phyloP scores from a whole-genome alignment of 2,113 vertebrate genomes.

The Caloenas nicobarica region DNA sequence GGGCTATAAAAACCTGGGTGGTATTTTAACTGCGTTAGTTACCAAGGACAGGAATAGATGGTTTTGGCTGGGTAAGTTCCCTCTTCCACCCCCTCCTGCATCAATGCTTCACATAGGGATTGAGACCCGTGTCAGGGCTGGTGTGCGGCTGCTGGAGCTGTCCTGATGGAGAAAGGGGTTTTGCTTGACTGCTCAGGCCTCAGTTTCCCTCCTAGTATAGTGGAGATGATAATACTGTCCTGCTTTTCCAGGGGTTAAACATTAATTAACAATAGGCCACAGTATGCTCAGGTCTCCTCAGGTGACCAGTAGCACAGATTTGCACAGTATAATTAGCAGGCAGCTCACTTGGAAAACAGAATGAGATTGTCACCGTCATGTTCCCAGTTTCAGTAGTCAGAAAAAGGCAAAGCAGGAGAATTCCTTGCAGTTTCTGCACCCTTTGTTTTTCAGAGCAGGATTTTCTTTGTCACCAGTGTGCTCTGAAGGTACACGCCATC shows the following conservation, averaged over 20 bases:
- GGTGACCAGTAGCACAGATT: neutral
- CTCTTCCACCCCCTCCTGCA: neutral
- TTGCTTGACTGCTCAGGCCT: neutral
- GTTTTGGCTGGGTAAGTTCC: neutral
- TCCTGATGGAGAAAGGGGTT: neutral
- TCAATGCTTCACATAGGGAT: neutral
- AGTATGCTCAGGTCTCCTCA: neutral
- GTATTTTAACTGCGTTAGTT: neutral
- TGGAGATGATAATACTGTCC: neutral
- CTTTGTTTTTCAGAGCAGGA: neutral
- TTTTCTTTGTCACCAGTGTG: accelerated
- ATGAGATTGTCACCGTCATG: neutral
- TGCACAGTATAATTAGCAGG: neutral
- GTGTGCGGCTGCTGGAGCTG: neutral
- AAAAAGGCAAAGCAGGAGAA: neutral
- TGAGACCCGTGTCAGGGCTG: neutral
- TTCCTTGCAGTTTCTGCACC: neutral
- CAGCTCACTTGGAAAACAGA: neutral
- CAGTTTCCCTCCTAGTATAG: neutral
- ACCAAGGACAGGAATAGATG: neutral
- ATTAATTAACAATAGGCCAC: neutral
- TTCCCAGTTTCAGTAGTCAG: neutral
- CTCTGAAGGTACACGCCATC: neutral
- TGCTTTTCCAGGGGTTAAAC: neutral
- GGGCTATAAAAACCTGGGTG: neutral